Percentiles rank a stretch among this genome's conserved stretches.
phyloP scores from a whole-genome alignment of 2,113 vertebrate species.

The Myiozetetes cayanensis region DNA sequence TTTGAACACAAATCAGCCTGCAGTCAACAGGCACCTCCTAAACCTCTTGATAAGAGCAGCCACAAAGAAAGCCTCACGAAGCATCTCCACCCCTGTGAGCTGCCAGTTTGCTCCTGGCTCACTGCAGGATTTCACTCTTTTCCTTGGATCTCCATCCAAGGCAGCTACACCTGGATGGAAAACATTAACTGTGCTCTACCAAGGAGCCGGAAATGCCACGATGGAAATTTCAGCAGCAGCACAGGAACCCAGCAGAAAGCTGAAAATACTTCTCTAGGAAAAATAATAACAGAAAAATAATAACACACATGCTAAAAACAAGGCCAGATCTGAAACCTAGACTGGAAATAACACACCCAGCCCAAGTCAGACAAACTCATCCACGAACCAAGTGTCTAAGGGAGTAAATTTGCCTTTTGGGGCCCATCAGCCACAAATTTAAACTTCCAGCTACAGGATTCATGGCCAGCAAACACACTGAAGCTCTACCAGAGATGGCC shows the following conservation, averaged over 20 bases:
- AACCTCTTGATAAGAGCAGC: background rate
- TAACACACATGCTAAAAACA: constrained; percentile 18
- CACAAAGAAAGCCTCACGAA: background rate
- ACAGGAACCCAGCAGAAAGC: background rate
- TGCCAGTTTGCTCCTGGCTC: background rate
- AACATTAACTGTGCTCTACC: background rate
- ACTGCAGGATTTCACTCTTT: background rate
- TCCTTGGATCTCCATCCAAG: background rate
- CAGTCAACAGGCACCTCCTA: background rate
- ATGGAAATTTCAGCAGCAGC: constrained; percentile 17
- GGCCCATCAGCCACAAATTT: background rate
- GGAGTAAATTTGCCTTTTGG: background rate
- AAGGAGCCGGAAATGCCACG: background rate
- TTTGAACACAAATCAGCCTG: background rate
- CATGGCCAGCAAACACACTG: background rate
- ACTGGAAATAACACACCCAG: background rate
- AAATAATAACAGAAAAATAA: constrained; percentile 35
- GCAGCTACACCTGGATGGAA: constrained; percentile 51
- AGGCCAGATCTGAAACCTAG: background rate
- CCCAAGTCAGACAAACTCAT: background rate
- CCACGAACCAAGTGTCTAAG: background rate
- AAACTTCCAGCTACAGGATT: background rate
- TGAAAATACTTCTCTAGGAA: constrained; percentile 52
- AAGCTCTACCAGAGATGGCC: background rate
- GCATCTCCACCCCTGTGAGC: background rate